Base-by-base conservation (phyloP, 2,888 invertebrate genomes). In the Agonopterix heracliana region DNA sequence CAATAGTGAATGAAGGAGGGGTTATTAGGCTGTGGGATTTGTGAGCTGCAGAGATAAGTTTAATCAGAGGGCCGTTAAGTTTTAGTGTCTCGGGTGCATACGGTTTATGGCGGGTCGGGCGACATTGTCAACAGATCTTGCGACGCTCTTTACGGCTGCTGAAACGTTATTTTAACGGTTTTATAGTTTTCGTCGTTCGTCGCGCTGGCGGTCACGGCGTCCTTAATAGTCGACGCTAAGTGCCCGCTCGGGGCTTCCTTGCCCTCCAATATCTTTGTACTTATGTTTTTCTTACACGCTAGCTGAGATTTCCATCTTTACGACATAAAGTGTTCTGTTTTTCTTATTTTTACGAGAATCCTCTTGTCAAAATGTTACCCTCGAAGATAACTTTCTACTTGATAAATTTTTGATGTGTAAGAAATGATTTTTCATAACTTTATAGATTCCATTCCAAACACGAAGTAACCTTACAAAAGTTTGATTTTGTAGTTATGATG, bases 51-150 rank as follows among this genome's bases (percentile, higher is more conserved):
- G 62, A 82, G 85, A 86, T 87, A 87, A 86, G 83, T 87, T 87
- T 86, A 86, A 88, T 87, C 84, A 87, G 82, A 80, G 83, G 65
- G 78, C 78, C 77, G 77, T 87, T 86, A 86, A 81, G 85, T 87
- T 87, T 88, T 80, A 88, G 74, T 78, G 74, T 75, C 68, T 71
- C 77, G 81, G 85, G 74, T 87, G 87, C 88, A 87, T 87, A 86
- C 85, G 85, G 76, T 87, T 87, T 88, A 88, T 83, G 70, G 85
- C 75, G 81, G 78, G 68, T 69, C 64, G 74, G 78, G 78, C 81
- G 85, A 88, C 88, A 87, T 87, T 88, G 88, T 88, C 88, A 86
- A 88, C 86, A 87, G 86, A 87, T 86, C 87, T 83, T 77, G 84
- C 81, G 81, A 81, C 81, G 79, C 81, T 85, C 87, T 87, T 88